phyloP scores from a whole-genome alignment of 1,140 invertebrate genomes.

The Oryctes rhinoceros region DNA sequence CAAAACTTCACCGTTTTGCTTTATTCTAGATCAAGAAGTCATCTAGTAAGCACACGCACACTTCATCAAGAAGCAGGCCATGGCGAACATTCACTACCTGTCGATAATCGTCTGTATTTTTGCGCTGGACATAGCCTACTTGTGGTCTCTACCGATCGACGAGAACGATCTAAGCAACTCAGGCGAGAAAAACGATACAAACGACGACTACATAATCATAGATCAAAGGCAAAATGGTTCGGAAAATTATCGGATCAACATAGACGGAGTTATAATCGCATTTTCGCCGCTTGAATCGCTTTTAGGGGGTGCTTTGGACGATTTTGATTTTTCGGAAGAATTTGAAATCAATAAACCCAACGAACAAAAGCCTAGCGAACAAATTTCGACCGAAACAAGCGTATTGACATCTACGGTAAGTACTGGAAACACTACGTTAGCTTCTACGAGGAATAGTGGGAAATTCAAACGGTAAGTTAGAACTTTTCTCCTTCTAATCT shows the following conservation, averaged over 20 bases:
- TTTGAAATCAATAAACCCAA: slow-evolving; percentile 18
- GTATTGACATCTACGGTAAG: background rate
- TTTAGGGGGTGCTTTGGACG: slow-evolving; percentile 16
- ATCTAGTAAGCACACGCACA: background rate
- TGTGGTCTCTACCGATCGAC: background rate
- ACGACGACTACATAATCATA: slow-evolving; percentile 34
- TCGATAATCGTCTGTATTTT: slow-evolving; percentile 1
- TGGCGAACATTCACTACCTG: background rate
- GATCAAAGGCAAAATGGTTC: slow-evolving; percentile 77
- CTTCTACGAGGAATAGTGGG: slow-evolving; percentile 1
- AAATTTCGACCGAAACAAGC: background rate
- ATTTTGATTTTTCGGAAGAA: slow-evolving; percentile 32
- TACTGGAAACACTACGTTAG: background rate
- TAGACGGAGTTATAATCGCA: slow-evolving; percentile 72
- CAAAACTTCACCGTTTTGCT: background rate
- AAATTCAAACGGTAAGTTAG: slow-evolving; percentile 38
- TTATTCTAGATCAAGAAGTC: background rate
- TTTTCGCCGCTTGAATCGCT: slow-evolving; percentile 69
- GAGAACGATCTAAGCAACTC: slow-evolving; percentile 7
- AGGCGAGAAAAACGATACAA: slow-evolving; percentile 1
- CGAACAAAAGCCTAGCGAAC: background rate
- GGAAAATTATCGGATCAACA: slow-evolving; percentile 72
- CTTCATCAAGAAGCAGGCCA: background rate
- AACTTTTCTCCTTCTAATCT: no score
- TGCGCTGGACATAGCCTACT: background rate